phyloP scores from a whole-genome alignment of 2,113 vertebrate species.

The Cebidichthys violaceus region DNA sequence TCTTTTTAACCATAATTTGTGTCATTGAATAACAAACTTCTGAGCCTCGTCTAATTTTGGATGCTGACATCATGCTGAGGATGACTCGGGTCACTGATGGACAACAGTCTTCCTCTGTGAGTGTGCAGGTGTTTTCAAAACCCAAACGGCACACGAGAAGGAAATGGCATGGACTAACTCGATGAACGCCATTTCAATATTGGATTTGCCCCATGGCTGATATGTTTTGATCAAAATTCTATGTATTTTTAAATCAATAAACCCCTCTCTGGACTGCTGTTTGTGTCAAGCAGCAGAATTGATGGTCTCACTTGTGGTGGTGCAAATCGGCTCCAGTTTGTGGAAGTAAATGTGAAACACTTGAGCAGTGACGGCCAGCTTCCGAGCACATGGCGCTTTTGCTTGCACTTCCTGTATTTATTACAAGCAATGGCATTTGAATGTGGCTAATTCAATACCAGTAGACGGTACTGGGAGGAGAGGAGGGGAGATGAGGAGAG shows the following conservation, averaged over 20 bases:
- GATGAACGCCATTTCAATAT: constrained; percentile 57
- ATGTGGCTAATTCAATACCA: constrained; percentile 75
- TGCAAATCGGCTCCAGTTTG: constrained; percentile 28
- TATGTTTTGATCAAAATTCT: constrained; percentile 58
- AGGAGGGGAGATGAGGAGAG: constrained; percentile 50
- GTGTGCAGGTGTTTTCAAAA: constrained; percentile 57
- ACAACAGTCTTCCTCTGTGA: constrained; percentile 15
- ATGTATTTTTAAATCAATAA: constrained; percentile 63
- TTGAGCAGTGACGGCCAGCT: constrained; percentile 37
- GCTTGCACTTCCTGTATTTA: constrained; percentile 76
- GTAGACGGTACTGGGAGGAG: constrained; percentile 57
- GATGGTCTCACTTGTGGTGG: constrained; percentile 45
- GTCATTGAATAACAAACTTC: not conserved
- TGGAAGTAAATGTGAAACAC: constrained; percentile 64
- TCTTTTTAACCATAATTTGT: not conserved
- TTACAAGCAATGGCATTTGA: constrained; percentile 71
- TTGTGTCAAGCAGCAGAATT: constrained; percentile 35
- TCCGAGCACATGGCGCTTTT: constrained; percentile 34
- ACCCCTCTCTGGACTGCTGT: constrained; percentile 15
- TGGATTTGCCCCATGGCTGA: constrained; percentile 56
- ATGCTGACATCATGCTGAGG: not conserved
- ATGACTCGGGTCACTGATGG: not conserved
- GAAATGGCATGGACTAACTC: constrained; percentile 61
- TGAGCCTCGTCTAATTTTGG: not conserved
- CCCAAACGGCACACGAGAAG: constrained; percentile 44